These are phyloP conservation scores for Rynchops niger DNA, from an alignment of 2,113 vertebrate genomes.

Conservation along the genomic window DNA sequence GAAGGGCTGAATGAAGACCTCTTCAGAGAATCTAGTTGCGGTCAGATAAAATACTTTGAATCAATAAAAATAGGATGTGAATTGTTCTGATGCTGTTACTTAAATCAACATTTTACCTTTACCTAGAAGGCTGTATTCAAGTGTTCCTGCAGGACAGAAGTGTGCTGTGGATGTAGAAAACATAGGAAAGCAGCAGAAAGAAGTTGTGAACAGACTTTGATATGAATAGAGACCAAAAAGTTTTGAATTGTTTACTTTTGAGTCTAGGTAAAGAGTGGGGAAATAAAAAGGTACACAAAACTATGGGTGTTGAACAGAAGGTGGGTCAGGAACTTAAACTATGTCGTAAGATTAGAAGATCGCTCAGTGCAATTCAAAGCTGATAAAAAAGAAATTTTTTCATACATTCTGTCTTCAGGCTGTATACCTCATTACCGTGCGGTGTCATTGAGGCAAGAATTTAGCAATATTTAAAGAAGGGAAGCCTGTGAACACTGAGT, in stretches of 20 bases:
- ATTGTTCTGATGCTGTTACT: neutral
- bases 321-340: neutral
- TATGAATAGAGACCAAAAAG: neutral
- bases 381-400: neutral
- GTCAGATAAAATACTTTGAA: slow-evolving; percentile 33
- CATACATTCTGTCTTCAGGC: neutral
- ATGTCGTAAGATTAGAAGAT: neutral
- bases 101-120: slow-evolving; percentile 2
- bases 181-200: neutral
- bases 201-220: neutral
- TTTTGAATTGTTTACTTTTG: neutral
- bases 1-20: slow-evolving; percentile 10
- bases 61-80: slow-evolving; percentile 31
- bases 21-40: neutral
- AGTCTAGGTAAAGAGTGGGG: neutral
- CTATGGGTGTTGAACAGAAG: neutral
- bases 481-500: neutral
- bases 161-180: neutral
- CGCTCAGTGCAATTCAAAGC: neutral
- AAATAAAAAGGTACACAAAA: neutral
- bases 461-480: neutral
- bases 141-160: neutral
- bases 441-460: neutral
- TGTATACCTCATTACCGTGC: neutral
- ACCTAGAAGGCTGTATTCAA: neutral